Percentiles rank a stretch among this genome's conserved stretches.
Conservation (phyloP, 2,113 vertebrate species). For the Siphamia tubifer region DNA sequence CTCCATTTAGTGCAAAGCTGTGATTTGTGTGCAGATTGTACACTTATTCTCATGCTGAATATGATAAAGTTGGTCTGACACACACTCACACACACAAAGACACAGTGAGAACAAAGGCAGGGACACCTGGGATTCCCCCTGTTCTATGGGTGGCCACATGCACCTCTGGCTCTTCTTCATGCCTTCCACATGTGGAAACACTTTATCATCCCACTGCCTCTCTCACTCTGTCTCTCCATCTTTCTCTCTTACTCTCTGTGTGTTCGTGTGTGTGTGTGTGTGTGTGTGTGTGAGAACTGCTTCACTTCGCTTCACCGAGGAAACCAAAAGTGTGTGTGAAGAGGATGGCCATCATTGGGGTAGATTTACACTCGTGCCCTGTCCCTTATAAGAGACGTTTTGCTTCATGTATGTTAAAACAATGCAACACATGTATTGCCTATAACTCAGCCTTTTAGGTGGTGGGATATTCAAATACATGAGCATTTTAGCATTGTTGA, state of each 20-base stretch:
- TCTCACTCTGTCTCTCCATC: neutral
- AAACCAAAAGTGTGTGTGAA: constrained; percentile 35
- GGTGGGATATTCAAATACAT: constrained; percentile 6
- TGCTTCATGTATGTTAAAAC: neutral
- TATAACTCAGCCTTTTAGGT: neutral
- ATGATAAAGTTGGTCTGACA: neutral
- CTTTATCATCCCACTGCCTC: constrained; percentile 63
- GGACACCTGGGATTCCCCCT: constrained; percentile 73
- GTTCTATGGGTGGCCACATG: constrained; percentile 74
- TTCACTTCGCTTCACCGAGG: constrained; percentile 9
- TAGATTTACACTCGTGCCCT: neutral
- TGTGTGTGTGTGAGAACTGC: constrained; percentile 27
- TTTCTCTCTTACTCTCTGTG: neutral
- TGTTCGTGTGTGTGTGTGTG: constrained; percentile 9
- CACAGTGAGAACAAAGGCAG: constrained; percentile 64
- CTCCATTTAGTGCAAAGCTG: no score
- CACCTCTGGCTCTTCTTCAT: constrained; percentile 61
- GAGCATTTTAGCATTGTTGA: neutral
- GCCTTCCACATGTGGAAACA: constrained; percentile 77
- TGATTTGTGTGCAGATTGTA: neutral
- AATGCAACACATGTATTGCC: neutral
- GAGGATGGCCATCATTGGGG: constrained; percentile 25
- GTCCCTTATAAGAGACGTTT: neutral
- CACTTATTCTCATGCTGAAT: neutral
- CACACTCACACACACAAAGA: constrained; percentile 22